These are phyloP conservation scores for Caloenas nicobarica DNA, from an alignment of 2,113 vertebrate genomes.

Conservation along the genomic window DNA sequence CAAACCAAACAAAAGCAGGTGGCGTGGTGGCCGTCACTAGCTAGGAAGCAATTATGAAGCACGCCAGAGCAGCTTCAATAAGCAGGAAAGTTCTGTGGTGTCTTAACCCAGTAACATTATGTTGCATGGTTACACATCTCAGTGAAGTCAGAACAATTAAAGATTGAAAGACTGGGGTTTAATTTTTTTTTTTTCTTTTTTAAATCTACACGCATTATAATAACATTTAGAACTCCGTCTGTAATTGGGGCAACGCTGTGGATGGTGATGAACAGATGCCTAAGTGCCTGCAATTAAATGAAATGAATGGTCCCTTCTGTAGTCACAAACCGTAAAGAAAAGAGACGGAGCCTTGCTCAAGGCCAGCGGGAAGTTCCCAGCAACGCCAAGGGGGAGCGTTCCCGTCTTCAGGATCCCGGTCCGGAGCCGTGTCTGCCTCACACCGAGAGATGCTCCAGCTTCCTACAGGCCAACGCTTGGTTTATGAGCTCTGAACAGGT, in stretches of 20 bases:
- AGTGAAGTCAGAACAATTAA: neutral
- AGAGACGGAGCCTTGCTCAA: neutral
- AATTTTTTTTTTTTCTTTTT: neutral
- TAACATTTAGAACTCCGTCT: neutral
- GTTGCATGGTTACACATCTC: neutral
- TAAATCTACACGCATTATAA: accelerated
- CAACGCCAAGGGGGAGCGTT: neutral
- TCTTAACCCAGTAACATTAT: neutral
- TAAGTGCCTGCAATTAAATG: neutral
- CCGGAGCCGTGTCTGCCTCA: neutral
- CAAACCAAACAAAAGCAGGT: neutral
- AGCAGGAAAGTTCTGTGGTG: neutral
- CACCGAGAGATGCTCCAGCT: neutral
- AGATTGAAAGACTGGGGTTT: neutral
- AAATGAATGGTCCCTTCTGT: neutral
- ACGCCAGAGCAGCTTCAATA: neutral
- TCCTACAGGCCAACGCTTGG: neutral
- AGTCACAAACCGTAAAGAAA: neutral
- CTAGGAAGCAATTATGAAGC: neutral
- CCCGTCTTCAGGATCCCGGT: neutral
- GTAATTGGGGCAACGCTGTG: neutral
- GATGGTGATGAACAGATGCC: neutral
- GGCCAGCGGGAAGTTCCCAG: neutral
- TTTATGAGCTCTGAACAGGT: neutral
- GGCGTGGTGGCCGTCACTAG: neutral